phyloP scores from a whole-genome alignment of 2,888 invertebrate genomes.

The Eubasilissa splendida region DNA sequence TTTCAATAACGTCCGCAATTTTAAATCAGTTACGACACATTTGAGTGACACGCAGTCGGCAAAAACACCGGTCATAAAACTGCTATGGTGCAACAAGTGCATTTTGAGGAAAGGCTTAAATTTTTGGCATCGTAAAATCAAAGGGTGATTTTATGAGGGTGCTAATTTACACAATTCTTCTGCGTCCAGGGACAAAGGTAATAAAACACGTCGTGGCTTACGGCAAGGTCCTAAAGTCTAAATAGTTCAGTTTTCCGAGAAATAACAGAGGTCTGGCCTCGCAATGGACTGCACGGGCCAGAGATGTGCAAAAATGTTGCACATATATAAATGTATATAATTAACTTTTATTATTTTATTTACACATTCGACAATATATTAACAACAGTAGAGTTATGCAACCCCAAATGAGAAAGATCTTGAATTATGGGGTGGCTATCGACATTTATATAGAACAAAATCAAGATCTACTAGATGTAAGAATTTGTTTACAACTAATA shows the following conservation, averaged over 20 bases:
- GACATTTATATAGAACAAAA: too few relatives aligned
- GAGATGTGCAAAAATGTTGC: not conserved
- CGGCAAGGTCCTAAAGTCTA: not conserved
- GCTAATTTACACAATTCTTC: constrained; percentile 42
- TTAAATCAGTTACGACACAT: not conserved
- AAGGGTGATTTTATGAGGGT: constrained; percentile 45
- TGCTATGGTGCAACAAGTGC: constrained; percentile 15
- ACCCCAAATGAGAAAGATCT: too few relatives aligned
- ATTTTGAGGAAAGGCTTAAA: constrained; percentile 45
- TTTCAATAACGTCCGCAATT: too few relatives aligned
- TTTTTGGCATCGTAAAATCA: constrained; percentile 37
- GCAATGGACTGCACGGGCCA: not conserved
- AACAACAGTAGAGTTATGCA: too few relatives aligned
- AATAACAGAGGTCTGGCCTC: constrained; percentile 13
- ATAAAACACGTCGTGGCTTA: constrained; percentile 43
- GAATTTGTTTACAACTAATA: too few relatives aligned
- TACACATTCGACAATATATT: too few relatives aligned
- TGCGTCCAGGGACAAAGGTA: constrained; percentile 40
- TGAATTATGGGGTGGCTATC: too few relatives aligned
- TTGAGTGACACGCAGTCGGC: not conserved
- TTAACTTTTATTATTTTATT: too few relatives aligned
- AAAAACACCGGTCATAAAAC: constrained; percentile 1
- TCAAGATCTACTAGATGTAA: too few relatives aligned
- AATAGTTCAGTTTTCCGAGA: constrained; percentile 39
- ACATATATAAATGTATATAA: not conserved